These are phyloP conservation scores for Brachypalpus laphriformis DNA, from an alignment of 2,888 invertebrate genomes.

Conservation along the genomic window DNA sequence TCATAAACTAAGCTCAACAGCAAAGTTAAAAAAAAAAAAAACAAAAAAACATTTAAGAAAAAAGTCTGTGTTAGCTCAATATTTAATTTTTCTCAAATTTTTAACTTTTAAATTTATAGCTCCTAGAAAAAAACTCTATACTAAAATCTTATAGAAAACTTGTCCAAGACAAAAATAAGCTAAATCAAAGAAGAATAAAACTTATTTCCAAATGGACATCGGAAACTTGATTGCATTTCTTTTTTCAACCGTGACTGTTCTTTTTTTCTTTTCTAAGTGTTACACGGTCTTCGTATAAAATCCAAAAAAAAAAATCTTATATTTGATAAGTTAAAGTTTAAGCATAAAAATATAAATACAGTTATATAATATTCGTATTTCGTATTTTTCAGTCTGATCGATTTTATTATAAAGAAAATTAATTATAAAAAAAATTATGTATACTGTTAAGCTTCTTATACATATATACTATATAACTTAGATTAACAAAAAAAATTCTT, in stretches of 20 bases:
- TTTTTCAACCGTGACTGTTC: conserved; percentile 54
- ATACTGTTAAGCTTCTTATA: conserved; percentile 74
- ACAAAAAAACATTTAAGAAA: conserved; percentile 12
- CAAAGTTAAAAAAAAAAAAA: conserved; percentile 26
- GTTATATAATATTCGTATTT: conserved; percentile 62
- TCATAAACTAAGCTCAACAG: conserved; percentile 52
- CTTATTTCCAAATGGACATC: conserved; percentile 35
- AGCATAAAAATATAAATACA: conserved; percentile 41
- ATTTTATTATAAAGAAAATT: conserved; percentile 66
- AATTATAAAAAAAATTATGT: conserved; percentile 61
- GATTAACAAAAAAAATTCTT: conserved; percentile 66
- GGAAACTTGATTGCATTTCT: conserved; percentile 56
- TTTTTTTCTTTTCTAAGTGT: conserved; percentile 44
- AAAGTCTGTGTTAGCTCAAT: conserved; percentile 74
- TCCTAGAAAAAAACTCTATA: conserved; percentile 28
- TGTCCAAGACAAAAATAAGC: conserved; percentile 56
- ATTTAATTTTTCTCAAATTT: conserved; percentile 58
- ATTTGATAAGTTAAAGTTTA: conserved; percentile 67
- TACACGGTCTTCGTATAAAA: conserved; percentile 40
- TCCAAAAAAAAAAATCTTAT: conserved; percentile 42
- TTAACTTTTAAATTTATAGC: conserved; percentile 48
- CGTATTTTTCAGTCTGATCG: conserved; percentile 72
- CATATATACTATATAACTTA: conserved; percentile 69
- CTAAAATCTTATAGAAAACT: conserved; percentile 6
- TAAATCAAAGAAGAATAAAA: conserved; percentile 25